Percentiles rank a stretch among this genome's conserved stretches.
These are phyloP conservation scores for Cyanistes caeruleus DNA, from an alignment of 2,113 vertebrate genomes.

Conservation along the genomic window DNA sequence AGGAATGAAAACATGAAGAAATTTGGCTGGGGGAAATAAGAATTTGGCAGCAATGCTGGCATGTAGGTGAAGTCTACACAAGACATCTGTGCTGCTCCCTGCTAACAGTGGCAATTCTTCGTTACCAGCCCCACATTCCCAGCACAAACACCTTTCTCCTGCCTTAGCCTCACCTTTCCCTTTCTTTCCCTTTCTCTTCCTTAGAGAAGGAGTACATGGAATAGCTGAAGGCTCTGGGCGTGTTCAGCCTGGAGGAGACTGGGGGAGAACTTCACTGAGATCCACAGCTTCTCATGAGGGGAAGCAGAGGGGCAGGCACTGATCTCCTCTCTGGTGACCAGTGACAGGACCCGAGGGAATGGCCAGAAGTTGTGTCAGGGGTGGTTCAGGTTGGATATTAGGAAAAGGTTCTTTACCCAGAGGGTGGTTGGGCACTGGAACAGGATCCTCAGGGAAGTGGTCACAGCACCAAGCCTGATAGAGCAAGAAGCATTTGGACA, in stretches of 20 bases:
- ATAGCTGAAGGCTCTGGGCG: too few species aligned
- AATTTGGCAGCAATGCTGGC: neutral
- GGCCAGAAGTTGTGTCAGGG: neutral
- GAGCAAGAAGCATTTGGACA: neutral
- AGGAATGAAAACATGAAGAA: neutral
- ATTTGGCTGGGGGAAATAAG: neutral
- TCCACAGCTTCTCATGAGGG: neutral
- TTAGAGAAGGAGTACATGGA: neutral
- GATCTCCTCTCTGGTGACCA: neutral
- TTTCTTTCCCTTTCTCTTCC: neutral
- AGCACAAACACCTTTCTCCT: neutral
- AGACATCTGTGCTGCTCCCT: fast-evolving
- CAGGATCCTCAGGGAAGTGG: neutral
- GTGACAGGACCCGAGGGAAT: neutral
- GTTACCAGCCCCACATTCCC: too few species aligned
- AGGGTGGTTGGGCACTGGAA: neutral
- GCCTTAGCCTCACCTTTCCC: neutral
- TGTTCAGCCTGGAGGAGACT: neutral
- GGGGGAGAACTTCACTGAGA: fast-evolving
- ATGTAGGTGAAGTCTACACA: neutral
- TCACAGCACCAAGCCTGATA: neutral
- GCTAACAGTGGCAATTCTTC: neutral
- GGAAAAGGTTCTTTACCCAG: neutral
- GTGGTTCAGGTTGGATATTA: neutral
- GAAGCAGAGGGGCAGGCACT: neutral